These are phyloP conservation scores for Kradibia gibbosae DNA, from an alignment of 1,140 invertebrate species.

Conservation along the genomic window DNA sequence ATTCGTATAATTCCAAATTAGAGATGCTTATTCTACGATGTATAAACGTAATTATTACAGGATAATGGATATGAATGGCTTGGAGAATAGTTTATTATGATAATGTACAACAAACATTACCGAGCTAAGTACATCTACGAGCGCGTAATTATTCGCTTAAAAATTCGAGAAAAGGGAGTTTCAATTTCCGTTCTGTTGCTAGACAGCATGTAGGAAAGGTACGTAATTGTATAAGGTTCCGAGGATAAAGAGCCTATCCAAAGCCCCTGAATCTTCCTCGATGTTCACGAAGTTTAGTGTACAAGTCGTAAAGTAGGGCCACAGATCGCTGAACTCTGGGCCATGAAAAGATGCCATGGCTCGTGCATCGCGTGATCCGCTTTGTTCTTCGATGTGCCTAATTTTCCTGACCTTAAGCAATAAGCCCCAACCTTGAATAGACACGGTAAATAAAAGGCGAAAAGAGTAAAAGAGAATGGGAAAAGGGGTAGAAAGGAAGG, in stretches of 20 bases:
- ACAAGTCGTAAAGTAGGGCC: neutral
- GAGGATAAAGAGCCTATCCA: neutral
- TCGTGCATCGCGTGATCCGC: neutral
- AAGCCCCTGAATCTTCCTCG: neutral
- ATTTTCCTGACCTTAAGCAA: conserved; percentile 34
- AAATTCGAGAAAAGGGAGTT: neutral
- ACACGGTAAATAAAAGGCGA: neutral
- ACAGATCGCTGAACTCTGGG: neutral
- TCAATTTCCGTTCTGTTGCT: neutral
- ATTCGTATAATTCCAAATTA: too few species aligned
- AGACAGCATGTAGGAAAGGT: too few species aligned
- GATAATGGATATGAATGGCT: neutral
- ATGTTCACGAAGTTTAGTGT: neutral
- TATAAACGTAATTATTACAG: neutral
- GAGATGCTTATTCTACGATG: neutral
- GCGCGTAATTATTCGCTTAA: too few species aligned
- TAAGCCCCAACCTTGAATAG: conserved; percentile 5
- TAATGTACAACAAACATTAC: neutral
- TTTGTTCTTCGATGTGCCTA: neutral
- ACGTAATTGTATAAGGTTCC: too few species aligned
- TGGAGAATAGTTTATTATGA: neutral
- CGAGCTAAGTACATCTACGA: neutral
- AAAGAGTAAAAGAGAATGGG: neutral
- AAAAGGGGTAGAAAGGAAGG: conserved; percentile 33
- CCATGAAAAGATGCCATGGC: neutral